phyloP scores from a whole-genome alignment of 2,797 vertebrate species.

The Enteromius anoplus region DNA sequence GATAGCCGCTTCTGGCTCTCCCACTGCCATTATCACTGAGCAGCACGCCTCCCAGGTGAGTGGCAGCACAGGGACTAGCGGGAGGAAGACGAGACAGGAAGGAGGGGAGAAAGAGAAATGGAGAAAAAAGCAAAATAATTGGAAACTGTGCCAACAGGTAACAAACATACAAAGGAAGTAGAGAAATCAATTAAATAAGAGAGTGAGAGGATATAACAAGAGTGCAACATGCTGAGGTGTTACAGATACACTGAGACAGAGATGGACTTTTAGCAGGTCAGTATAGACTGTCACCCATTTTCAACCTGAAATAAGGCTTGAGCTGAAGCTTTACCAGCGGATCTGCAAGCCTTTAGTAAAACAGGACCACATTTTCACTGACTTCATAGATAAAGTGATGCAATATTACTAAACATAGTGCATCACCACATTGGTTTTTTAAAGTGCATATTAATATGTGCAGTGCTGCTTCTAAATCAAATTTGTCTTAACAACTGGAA shows the following conservation, averaged over 20 bases:
- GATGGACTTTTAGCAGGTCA: neutral
- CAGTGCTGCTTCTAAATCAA: neutral
- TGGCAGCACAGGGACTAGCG: constrained; percentile 43
- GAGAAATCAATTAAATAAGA: constrained; percentile 25
- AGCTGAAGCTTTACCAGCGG: neutral
- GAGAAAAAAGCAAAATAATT: constrained; percentile 2
- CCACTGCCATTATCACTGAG: constrained; percentile 62
- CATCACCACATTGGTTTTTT: neutral
- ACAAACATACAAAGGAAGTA: constrained; percentile 3
- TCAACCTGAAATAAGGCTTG: neutral
- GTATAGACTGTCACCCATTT: neutral
- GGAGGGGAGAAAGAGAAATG: constrained; percentile 22
- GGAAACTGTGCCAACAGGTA: constrained; percentile 19
- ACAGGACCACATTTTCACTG: neutral
- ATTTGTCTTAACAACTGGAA: neutral
- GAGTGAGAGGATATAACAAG: neutral
- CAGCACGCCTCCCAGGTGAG: constrained; percentile 57
- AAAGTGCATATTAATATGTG: neutral
- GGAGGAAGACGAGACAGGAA: neutral
- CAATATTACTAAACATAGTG: neutral
- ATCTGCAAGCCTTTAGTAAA: neutral
- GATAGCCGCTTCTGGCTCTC: constrained; percentile 57
- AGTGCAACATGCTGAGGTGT: neutral
- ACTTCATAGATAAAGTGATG: neutral
- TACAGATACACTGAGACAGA: neutral